phyloP scores from a whole-genome alignment of 2,113 vertebrate species.

The Tautogolabrus adspersus region DNA sequence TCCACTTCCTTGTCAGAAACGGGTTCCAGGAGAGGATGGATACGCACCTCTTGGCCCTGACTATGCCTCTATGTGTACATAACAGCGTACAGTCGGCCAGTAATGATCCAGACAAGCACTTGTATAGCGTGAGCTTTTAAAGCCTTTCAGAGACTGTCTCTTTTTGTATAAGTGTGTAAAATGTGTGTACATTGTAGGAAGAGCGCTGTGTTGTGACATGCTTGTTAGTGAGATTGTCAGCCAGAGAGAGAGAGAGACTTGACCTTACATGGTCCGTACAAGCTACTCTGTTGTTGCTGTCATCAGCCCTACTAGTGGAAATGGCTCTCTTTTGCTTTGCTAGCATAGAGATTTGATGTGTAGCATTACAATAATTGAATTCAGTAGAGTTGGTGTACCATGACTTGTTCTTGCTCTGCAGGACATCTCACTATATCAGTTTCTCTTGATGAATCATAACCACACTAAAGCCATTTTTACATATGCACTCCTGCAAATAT shows the following conservation, averaged over 20 bases:
- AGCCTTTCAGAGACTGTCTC: slow-evolving; percentile 27
- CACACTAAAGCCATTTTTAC: no score
- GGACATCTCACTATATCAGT: no score
- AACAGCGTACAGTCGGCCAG: slow-evolving; percentile 22
- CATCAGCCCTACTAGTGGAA: slow-evolving; percentile 45
- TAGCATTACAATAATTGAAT: neutral
- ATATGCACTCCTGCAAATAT: no score
- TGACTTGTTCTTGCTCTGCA: no score
- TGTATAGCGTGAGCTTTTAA: slow-evolving; percentile 44
- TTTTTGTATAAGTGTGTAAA: slow-evolving; percentile 4
- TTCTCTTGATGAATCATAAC: no score
- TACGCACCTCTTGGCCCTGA: slow-evolving; percentile 19
- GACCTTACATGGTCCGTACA: slow-evolving; percentile 72
- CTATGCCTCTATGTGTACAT: slow-evolving; percentile 20
- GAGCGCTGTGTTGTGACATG: slow-evolving; percentile 47
- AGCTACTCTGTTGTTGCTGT: slow-evolving; percentile 61
- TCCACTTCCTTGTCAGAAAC: slow-evolving; percentile 17
- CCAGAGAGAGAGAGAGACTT: slow-evolving; percentile 58
- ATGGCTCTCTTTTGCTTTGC: slow-evolving; percentile 42
- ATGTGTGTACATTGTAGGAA: slow-evolving; percentile 30
- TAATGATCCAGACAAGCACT: slow-evolving; percentile 60
- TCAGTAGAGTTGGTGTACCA: neutral
- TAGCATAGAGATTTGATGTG: neutral
- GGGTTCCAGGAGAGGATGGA: slow-evolving; percentile 16
- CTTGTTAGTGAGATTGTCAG: slow-evolving; percentile 73